A percentile compares a stretch with the other conserved stretches of the same genome.
Evolutionary conservation across 2,888 invertebrate genomes (phyloP).

Genomic region (Zaprionus obscuricornis): DNA sequence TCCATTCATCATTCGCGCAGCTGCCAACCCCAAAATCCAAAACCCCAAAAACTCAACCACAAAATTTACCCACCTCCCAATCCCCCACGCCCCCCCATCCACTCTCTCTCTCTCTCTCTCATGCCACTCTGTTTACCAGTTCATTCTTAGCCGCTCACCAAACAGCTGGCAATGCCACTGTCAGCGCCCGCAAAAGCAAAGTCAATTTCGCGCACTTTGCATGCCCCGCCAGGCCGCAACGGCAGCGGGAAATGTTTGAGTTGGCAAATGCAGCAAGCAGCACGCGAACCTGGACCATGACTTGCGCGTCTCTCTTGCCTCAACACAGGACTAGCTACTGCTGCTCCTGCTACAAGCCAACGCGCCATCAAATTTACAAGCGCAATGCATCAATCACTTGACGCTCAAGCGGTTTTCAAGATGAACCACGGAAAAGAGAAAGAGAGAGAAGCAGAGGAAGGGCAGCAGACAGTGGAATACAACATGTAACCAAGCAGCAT

Average conservation of each 20-base stretch:
- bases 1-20: constrained; percentile 71
- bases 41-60: neutral
- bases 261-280: constrained; percentile 39
- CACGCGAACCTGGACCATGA: constrained; percentile 31
- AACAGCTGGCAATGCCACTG: constrained; percentile 65
- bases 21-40: constrained; percentile 9
- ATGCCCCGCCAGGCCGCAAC: constrained; percentile 47
- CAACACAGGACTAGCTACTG: constrained; percentile 7
- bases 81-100: neutral
- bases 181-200: constrained; percentile 78
- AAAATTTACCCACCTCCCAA: neutral
- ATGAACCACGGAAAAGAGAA: constrained; percentile 27
- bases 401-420: constrained; percentile 57
- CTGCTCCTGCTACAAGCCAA: constrained; percentile 32
- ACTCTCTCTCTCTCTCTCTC: neutral
- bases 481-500: no score
- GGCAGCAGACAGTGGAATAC: neutral
- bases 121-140: constrained; percentile 6
- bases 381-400: constrained; percentile 74
- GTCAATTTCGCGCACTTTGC: constrained; percentile 78
- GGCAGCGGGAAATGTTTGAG: constrained; percentile 53
- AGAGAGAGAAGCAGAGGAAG: neutral
- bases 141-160: constrained; percentile 4
- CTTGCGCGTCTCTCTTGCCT: no score
- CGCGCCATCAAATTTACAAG: constrained; percentile 74